Evolutionary conservation across 1,140 invertebrate species (phyloP), one percentile per base, ranked within the genome.

Genomic region (Pachyrhynchus sulphureomaculatus): DNA sequence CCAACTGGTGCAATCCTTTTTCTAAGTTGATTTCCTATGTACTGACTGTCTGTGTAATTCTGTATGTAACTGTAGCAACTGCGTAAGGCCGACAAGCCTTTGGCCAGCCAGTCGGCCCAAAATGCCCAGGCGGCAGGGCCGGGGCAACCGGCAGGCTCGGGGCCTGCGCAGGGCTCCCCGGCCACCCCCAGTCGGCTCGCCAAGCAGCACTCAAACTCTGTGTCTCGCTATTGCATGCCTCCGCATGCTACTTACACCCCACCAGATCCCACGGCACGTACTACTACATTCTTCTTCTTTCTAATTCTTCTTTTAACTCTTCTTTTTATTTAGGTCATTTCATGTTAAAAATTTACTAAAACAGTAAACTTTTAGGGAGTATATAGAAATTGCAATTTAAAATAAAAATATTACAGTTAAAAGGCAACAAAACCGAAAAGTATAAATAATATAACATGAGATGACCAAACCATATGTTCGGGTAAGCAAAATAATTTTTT

Each of bases 231-330:
- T 76, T 81, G 80, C 77, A 81, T 81, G 80, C 79, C 79, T 70
- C 79, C 77, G 71, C 79, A 81, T 78, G 79, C 79, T 59, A 79
- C 79, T 67, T 81, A 79, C 75, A 80, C 78, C 70, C 73, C 79
- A 62, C 79, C 80, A 76, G 79, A 81, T 72, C 80, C 78, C 72
- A 81, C 77, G 80, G 80, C 80, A 81, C 76, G 80, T 81, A 81
- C 77, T 61, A 24, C 26, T 48, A 51, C 47, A 41, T 61, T 39
- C 12, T 53, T 61, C 29, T 61, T 51, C 37, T 26, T 49, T 47
- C 18, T 70, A 62, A 72, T 53, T 69, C 62, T 67, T 59, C 58
- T 36, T 44, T 51, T 13, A 48, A 23, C 32, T 36, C 20, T 26
- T 48, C 45, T 29, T 29, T 29, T 29, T 9, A 1, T 6, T 6